Evolutionary conservation across 2,888 invertebrate species (phyloP).

Genomic region (Platycheirus albimanus): DNA sequence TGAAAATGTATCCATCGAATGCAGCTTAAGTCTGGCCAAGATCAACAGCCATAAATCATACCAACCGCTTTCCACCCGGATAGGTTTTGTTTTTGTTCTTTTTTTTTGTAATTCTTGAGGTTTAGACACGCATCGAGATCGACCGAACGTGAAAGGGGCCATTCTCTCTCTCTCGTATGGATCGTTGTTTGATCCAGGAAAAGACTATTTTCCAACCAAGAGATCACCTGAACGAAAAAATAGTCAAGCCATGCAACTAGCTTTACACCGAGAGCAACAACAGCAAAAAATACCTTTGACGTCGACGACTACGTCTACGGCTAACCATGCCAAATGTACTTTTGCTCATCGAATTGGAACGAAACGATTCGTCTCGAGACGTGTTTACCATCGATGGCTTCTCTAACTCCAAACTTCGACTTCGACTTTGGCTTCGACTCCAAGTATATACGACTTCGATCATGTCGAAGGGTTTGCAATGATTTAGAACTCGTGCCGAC

Average conservation of each 20-base stretch:
- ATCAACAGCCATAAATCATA: constrained; percentile 74
- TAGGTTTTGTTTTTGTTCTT: constrained; percentile 39
- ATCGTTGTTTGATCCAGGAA: constrained; percentile 68
- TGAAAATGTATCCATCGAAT: constrained; percentile 64
- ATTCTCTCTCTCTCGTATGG: constrained; percentile 44
- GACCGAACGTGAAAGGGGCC: constrained; percentile 69
- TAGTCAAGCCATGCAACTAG: constrained; percentile 54
- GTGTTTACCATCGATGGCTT: constrained; percentile 52
- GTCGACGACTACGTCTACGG: too few relatives aligned
- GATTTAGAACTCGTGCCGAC: constrained; percentile 74
- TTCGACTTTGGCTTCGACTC: constrained; percentile 11
- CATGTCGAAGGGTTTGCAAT: constrained; percentile 68
- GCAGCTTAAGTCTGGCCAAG: constrained; percentile 55
- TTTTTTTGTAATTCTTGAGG: constrained; percentile 26
- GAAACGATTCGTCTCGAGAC: constrained; percentile 79
- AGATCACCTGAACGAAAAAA: constrained; percentile 57
- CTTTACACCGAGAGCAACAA: constrained; percentile 2
- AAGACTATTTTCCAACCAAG: constrained; percentile 41
- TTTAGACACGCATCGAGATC: constrained; percentile 69
- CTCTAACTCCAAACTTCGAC: constrained; percentile 11
- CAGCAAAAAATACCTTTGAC: constrained; percentile 14
- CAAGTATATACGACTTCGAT: background rate
- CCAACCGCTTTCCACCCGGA: constrained; percentile 63
- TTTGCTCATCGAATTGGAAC: constrained; percentile 81
- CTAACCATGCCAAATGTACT: constrained; percentile 72